These are phyloP conservation scores for Odontothrips loti DNA, from an alignment of 2,888 invertebrate genomes.

Conservation along the genomic window DNA sequence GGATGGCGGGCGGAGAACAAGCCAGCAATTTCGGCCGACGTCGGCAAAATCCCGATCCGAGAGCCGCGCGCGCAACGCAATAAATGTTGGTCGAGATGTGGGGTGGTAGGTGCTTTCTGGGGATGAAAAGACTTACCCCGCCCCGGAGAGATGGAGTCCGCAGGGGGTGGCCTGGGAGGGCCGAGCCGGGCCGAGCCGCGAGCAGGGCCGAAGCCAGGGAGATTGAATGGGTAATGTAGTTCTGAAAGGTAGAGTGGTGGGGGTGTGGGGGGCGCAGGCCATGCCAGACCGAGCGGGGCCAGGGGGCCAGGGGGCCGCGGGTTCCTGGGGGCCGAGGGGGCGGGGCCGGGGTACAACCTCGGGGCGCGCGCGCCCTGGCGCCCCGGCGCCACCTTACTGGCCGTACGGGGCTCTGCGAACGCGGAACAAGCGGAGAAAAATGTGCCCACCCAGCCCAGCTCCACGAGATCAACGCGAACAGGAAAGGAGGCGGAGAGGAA, in stretches of 20 bases:
- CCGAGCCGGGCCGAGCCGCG: not conserved
- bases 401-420: slow-evolving; percentile 40
- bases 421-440: slow-evolving; percentile 32
- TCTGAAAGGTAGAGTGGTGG: not conserved
- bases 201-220: slow-evolving; percentile 16
- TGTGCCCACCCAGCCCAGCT: slow-evolving; percentile 42
- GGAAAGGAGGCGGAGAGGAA: too few species aligned
- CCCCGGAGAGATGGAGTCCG: too few species aligned
- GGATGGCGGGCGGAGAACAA: too few species aligned
- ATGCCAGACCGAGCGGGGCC: slow-evolving; percentile 48
- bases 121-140: too few species aligned
- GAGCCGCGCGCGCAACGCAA: not conserved
- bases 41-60: too few species aligned
- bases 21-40: too few species aligned
- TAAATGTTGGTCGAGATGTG: not conserved
- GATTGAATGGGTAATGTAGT: slow-evolving; percentile 25
- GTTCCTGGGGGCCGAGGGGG: slow-evolving; percentile 48
- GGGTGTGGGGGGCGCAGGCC: not conserved
- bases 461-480: slow-evolving; percentile 35
- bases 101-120: too few species aligned
- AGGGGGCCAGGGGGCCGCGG: slow-evolving; percentile 42
- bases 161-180: not conserved
- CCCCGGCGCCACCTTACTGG: slow-evolving; percentile 52
- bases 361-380: slow-evolving; percentile 45
- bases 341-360: slow-evolving; percentile 39